Base-by-base conservation (phyloP, 2,888 invertebrate species). In the Eueremaeus valkanovi region DNA sequence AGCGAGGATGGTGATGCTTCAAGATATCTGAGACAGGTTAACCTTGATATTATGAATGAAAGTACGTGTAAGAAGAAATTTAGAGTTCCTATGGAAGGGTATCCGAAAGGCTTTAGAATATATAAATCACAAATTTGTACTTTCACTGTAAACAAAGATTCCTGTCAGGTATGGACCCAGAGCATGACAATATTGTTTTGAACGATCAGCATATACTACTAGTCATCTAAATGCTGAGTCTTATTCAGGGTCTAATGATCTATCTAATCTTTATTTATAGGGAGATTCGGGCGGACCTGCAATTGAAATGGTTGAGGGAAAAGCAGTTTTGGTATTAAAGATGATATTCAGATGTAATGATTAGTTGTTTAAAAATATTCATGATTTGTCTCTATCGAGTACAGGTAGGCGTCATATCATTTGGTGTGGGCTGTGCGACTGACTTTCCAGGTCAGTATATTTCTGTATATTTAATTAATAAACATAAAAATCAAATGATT, bases 241-340 rank as follows among this genome's bases (percentile, higher is more conserved):
- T n/a, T n/a, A n/a, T n/a, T n/a, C n/a, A n/a, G n/a, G n/a, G n/a
- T n/a, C n/a, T n/a, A n/a, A n/a, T 16, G 8, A 70, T 70, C 13
- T 36, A 36, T 70, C 8, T 36, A 36, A 70, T n/a, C 16, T n/a
- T 24, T 11, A 24, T n/a, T 55, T 36, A 36, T 21, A 75, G 75
- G 75, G 73, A 13, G 73, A 73, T 63, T 73, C 73, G 40, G 75
- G 75, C 40, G 75, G 75, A 29, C 75, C 75, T 33, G 36, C 70
- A 8, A 49, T 75, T 29, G 75, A 45, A 11, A 70, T 42, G 18
- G 21, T 24, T 8, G 29, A 58, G 27, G 72, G 36, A 27, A 72
- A 16, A 27, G 75, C 75, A 9, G 21, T 72, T 29, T 55, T 55
- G 55, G 55, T 55, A 49, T 21, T 18, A 21, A 49, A 49, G 18